These are phyloP conservation scores for Andrena camellia DNA, from an alignment of 2,888 invertebrate genomes.

Conservation along the genomic window DNA sequence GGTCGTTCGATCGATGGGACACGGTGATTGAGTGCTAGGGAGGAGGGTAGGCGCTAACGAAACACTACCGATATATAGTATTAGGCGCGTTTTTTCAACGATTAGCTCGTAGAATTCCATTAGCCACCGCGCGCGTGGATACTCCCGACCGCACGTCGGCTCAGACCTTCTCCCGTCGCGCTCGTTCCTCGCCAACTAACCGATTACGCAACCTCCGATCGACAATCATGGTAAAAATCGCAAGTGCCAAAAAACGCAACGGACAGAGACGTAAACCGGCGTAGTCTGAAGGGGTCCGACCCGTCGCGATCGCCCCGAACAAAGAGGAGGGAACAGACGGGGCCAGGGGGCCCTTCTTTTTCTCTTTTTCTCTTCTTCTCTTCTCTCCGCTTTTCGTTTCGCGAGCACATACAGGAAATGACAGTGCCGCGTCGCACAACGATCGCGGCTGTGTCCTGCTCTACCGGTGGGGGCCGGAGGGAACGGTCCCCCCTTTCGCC, in stretches of 20 bases:
- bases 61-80: slow-evolving; percentile 29
- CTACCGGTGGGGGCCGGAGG: slow-evolving; percentile 5
- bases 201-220: slow-evolving; percentile 4
- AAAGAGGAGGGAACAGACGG: slow-evolving; percentile 7
- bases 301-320: slow-evolving; percentile 20
- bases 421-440: slow-evolving; percentile 41
- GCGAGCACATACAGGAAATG: slow-evolving; percentile 59
- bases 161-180: background rate
- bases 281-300: background rate
- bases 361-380: slow-evolving; percentile 24
- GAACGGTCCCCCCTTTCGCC: slow-evolving; percentile 34
- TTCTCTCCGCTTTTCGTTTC: slow-evolving; percentile 36
- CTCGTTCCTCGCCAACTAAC: background rate
- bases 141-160: slow-evolving; percentile 2
- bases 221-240: slow-evolving; percentile 51
- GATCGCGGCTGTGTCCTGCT: slow-evolving; percentile 48
- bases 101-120: slow-evolving; percentile 32
- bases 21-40: background rate
- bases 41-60: slow-evolving; percentile 24
- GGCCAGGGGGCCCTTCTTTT: background rate
- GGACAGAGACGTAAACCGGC: slow-evolving; percentile 1
- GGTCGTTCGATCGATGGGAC: slow-evolving; percentile 21
- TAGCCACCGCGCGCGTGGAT: slow-evolving; percentile 12
- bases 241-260: slow-evolving; percentile 50
- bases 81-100: slow-evolving; percentile 27